phyloP scores from a whole-genome alignment of 2,888 invertebrate genomes.

The Apantesis nais region DNA sequence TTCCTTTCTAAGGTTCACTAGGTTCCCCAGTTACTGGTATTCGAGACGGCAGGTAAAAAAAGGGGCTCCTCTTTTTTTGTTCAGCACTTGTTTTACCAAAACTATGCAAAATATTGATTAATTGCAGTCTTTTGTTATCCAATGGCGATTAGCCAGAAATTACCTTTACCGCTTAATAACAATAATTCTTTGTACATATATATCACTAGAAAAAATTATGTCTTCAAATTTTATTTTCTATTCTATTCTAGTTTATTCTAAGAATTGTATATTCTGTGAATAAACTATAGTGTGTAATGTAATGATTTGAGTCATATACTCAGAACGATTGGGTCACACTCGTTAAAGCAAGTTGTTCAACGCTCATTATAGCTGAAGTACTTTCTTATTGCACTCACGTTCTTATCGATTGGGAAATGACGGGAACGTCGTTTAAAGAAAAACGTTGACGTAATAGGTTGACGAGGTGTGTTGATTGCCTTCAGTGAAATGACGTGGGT shows the following conservation, averaged over 20 bases:
- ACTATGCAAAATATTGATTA: too few relatives aligned
- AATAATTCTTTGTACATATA: too few relatives aligned
- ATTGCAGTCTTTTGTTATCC: too few relatives aligned
- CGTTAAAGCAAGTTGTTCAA: slow-evolving; percentile 40
- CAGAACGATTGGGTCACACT: slow-evolving; percentile 30
- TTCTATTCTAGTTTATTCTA: not conserved
- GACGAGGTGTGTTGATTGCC: slow-evolving; percentile 22
- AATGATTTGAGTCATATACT: slow-evolving; percentile 39
- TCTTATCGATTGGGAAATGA: slow-evolving; percentile 32
- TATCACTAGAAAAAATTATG: too few relatives aligned
- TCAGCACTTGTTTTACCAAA: too few relatives aligned
- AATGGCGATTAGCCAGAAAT: too few relatives aligned
- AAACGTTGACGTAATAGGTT: slow-evolving; percentile 22
- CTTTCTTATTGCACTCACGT: slow-evolving; percentile 35
- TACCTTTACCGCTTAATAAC: too few relatives aligned
- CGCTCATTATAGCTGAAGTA: slow-evolving; percentile 40
- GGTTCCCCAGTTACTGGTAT: too few relatives aligned
- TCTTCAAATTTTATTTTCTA: too few relatives aligned
- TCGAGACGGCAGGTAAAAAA: too few relatives aligned
- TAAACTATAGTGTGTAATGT: slow-evolving; percentile 12
- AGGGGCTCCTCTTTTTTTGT: too few relatives aligned
- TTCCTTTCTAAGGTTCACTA: too few relatives aligned
- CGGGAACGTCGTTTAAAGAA: slow-evolving; percentile 26
- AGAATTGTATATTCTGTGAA: slow-evolving; percentile 6
- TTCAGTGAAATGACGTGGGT: slow-evolving; percentile 13